Percentiles rank a stretch among this genome's conserved stretches.
Evolutionary conservation across 2,888 invertebrate species (phyloP).

Genomic region (Andrena haemorrhoa): DNA sequence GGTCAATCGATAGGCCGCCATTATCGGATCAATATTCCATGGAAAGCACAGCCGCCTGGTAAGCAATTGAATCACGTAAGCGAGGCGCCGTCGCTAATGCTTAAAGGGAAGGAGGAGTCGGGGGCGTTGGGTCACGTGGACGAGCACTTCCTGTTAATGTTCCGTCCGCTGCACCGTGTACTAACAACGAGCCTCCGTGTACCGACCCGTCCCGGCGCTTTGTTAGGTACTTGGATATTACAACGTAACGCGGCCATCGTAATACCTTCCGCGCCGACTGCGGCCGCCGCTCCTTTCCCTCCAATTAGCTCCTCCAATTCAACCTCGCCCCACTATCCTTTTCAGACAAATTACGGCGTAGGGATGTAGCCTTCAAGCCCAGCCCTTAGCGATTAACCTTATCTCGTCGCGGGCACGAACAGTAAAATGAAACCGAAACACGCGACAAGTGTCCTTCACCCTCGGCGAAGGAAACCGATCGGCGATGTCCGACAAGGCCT

Average conservation of each 20-base stretch:
- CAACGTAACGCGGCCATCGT: conserved; percentile 36
- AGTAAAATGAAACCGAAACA: background rate
- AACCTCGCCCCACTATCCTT: background rate
- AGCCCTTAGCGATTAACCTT: background rate
- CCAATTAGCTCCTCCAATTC: background rate
- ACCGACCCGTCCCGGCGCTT: conserved; percentile 35
- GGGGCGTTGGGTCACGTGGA: conserved; percentile 73
- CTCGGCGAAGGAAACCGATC: background rate
- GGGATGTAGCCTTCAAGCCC: background rate
- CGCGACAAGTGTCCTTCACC: background rate
- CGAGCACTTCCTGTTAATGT: conserved; percentile 78
- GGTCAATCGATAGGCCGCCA: conserved; percentile 61
- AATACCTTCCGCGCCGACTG: conserved; percentile 1
- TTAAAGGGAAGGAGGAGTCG: conserved; percentile 61
- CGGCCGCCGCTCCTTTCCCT: background rate
- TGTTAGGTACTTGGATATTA: conserved; percentile 32
- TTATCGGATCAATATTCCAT: conserved; percentile 72
- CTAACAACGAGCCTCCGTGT: conserved; percentile 55
- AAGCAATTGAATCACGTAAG: conserved; percentile 78
- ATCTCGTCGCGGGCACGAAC: background rate
- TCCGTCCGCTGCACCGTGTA: conserved; percentile 67
- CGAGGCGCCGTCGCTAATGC: conserved; percentile 71
- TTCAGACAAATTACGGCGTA: too few species aligned
- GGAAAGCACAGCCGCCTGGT: conserved; percentile 66
- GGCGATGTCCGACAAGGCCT: background rate